Base-by-base conservation (phyloP, 2,888 invertebrate genomes). In the Empis livida region DNA sequence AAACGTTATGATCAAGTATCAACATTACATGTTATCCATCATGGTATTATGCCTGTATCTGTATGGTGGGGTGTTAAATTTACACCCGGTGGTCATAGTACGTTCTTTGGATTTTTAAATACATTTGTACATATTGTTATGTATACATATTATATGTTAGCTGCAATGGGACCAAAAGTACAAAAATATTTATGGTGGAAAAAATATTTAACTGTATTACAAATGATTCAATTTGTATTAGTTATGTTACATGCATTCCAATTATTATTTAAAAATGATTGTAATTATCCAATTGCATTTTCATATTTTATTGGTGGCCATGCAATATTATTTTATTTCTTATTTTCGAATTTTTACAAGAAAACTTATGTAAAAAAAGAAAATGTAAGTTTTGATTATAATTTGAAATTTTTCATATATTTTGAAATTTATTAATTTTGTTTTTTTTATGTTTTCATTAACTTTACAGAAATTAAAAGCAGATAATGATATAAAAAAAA, bases 131-230 rank as follows among this genome's bases (percentile, higher is more conserved):
- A 95, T 70, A 85, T 94, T 55, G 72, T 94, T 49, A 95, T 95
- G 95, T 95, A 95, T 71, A 77, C 83, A 1, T 95, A 95, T 68
- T 93, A 93, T 60, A 70, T 94, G 64, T 69, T 94, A 57, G 84
- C 94, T 2, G 94, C 93, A 0, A 73, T 94, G 54, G 95, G 95
- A 17, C 93, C 93, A 1, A 74, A 76, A 50, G 77, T 90, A 51
- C 88, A 89, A 67, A 84, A 83, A 60, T 94, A 84, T 67, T 76
- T 94, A 46, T 94, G 93, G 93, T 94, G 94, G 93, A 94, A 94
- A 75, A 89, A 84, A 62, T 92, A 94, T 66, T 76, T 95, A 61
- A 94, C 94, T 10, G 77, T 82, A 10, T 71, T 94, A 57, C 94
- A 95, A 71, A 93, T 95, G 83, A 80, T 90, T 17, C 94, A 95